Conservation (phyloP, 2,888 invertebrate genomes). For the Rhingia campestris region DNA sequence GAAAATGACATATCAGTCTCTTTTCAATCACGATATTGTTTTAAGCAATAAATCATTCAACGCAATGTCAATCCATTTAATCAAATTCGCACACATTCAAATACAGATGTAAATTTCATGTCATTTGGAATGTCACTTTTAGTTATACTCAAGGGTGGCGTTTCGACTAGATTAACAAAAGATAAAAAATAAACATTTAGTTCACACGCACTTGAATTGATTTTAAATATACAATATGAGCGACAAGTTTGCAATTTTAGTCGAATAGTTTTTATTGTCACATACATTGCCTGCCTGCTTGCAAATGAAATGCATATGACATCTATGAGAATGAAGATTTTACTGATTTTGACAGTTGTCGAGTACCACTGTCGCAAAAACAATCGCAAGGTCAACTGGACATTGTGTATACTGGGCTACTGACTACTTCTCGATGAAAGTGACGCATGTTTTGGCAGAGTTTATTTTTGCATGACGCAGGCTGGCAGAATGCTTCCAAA, state of each 20-base stretch:
- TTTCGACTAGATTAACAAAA: not conserved
- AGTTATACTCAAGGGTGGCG: too few relatives aligned
- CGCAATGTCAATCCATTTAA: too few relatives aligned
- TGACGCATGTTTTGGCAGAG: not conserved
- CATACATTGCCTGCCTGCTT: not conserved
- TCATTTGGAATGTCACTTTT: too few relatives aligned
- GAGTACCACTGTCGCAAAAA: not conserved
- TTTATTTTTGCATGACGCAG: not conserved
- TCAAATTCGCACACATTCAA: too few relatives aligned
- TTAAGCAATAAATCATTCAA: too few relatives aligned
- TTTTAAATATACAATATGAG: too few relatives aligned
- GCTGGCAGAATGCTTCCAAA: not conserved
- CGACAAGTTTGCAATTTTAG: not conserved
- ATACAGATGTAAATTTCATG: too few relatives aligned
- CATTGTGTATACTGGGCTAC: not conserved
- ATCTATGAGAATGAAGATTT: not conserved
- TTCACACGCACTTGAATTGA: too few relatives aligned
- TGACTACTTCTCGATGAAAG: not conserved
- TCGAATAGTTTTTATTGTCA: not conserved
- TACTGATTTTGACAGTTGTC: constrained; percentile 8
- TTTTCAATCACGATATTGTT: too few relatives aligned
- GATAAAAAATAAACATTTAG: not conserved
- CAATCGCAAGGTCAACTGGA: not conserved
- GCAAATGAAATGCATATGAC: not conserved
- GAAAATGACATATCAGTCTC: too few relatives aligned